Conservation (phyloP, 1,140 invertebrate genomes). For the Drosophila setifemur region DNA sequence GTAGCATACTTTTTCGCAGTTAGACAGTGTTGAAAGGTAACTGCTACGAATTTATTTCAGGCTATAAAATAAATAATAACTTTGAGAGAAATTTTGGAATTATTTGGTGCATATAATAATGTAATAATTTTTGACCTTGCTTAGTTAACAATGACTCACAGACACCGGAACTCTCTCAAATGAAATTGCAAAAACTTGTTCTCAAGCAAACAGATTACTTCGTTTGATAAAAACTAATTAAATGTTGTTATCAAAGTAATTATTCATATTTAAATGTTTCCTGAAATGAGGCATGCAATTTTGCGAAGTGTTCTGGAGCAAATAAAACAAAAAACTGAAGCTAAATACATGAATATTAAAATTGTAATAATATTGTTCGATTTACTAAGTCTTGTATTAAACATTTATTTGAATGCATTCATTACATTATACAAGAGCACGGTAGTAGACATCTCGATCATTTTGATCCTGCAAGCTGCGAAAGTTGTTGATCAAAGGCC, state of each 20-base stretch:
- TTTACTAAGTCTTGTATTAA: no score
- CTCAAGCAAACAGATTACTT: not conserved
- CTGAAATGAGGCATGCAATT: not conserved
- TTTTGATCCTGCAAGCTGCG: conserved; percentile 82
- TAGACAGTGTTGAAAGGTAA: no score
- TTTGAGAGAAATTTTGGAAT: no score
- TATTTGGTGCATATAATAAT: no score
- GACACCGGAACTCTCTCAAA: conserved; percentile 4
- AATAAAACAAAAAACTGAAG: no score
- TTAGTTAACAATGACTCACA: not conserved
- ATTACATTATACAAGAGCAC: conserved; percentile 26
- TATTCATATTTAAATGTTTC: not conserved
- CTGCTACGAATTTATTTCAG: no score
- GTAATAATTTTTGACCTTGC: no score
- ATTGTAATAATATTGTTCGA: no score
- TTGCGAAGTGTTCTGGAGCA: not conserved
- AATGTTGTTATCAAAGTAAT: conserved; percentile 1
- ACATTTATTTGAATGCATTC: not conserved
- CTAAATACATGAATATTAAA: no score
- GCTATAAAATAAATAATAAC: no score
- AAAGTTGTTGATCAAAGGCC: conserved; percentile 54
- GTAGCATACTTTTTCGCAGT: no score
- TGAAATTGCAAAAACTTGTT: conserved; percentile 1
- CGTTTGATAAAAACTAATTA: not conserved
- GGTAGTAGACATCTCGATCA: conserved; percentile 84